A percentile compares a stretch with the other conserved stretches of the same genome.
Evolutionary conservation across 2,888 invertebrate species (phyloP).

Genomic region (Campaea margaritaria): DNA sequence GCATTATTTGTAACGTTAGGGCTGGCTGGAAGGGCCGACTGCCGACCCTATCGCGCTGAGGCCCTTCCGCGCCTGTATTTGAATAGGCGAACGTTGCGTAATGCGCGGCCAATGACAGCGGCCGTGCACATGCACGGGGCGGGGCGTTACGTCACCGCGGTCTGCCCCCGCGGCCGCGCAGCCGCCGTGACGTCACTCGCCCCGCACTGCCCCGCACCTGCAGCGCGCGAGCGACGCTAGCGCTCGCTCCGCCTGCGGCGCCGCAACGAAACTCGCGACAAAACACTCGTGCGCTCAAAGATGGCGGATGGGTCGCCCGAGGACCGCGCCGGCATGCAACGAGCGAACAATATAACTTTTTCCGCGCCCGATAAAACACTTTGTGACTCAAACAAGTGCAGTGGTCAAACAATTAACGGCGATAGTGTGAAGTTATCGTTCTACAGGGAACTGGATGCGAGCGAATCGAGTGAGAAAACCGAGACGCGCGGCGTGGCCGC

Average conservation of each 20-base stretch:
- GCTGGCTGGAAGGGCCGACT: slow-evolving; percentile 51
- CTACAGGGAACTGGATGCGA: slow-evolving; percentile 80
- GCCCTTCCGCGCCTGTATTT: slow-evolving; percentile 76
- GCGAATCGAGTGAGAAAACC: slow-evolving; percentile 84
- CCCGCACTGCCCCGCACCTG: slow-evolving; percentile 58
- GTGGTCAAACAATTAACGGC: slow-evolving; percentile 74
- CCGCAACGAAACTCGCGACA: slow-evolving; percentile 72
- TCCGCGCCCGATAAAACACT: slow-evolving; percentile 79
- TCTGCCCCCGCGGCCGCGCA: slow-evolving; percentile 79
- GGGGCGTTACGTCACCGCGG: slow-evolving; percentile 83
- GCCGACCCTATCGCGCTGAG: slow-evolving; percentile 67
- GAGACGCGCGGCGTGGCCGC: slow-evolving; percentile 80
- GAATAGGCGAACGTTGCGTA: slow-evolving; percentile 81
- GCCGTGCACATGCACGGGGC: slow-evolving; percentile 82
- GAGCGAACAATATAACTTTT: slow-evolving; percentile 84
- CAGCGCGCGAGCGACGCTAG: slow-evolving; percentile 63
- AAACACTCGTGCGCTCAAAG: slow-evolving; percentile 90
- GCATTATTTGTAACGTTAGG: slow-evolving; percentile 78
- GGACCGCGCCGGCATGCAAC: slow-evolving; percentile 85
- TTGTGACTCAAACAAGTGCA: slow-evolving; percentile 84
- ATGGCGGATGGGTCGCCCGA: slow-evolving; percentile 92
- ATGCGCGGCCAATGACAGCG: slow-evolving; percentile 83
- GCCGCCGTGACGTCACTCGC: slow-evolving; percentile 82
- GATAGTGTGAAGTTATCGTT: slow-evolving; percentile 78
- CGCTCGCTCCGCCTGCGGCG: slow-evolving; percentile 69